These are phyloP conservation scores for Metridium senile DNA, from an alignment of 92 coral and sea anemone genomes.

Conservation along the genomic window DNA sequence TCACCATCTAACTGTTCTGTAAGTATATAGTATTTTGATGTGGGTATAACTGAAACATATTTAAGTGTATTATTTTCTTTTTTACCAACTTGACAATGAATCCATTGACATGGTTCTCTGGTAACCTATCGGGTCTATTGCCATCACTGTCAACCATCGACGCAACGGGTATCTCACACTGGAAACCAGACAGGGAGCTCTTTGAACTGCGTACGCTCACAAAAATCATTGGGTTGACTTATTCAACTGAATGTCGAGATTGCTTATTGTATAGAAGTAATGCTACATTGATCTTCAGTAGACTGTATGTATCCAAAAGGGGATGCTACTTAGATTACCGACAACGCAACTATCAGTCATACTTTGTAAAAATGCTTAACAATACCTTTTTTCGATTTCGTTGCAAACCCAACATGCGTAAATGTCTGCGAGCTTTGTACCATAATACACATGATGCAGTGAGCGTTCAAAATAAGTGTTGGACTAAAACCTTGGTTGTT, in stretches of 20 bases:
- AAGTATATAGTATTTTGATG: neutral
- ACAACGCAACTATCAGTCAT: too few species aligned
- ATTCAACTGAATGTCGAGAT: constrained; percentile 32
- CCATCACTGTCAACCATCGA: constrained; percentile 25
- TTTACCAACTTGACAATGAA: constrained; percentile 1
- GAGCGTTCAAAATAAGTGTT: neutral
- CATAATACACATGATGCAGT: too few species aligned
- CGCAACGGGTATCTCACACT: constrained; percentile 20
- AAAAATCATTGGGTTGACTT: constrained; percentile 28
- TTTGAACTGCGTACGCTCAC: constrained; percentile 43
- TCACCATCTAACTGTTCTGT: neutral
- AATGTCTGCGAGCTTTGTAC: too few species aligned
- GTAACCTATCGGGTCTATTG: constrained; percentile 11
- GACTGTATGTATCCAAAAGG: neutral
- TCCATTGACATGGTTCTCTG: constrained; percentile 8
- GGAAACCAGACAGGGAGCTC: constrained; percentile 40
- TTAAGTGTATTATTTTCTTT: neutral
- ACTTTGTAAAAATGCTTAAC: too few species aligned
- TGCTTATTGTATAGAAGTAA: constrained; percentile 42
- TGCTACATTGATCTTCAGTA: constrained; percentile 8
- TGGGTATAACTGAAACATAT: neutral
- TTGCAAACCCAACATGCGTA: too few species aligned
- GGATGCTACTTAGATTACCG: too few species aligned
- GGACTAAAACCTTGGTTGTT: neutral
- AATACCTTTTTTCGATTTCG: too few species aligned